Evolutionary conservation across 2,797 vertebrate species (phyloP).

Genomic region (Cyprinella venusta): DNA sequence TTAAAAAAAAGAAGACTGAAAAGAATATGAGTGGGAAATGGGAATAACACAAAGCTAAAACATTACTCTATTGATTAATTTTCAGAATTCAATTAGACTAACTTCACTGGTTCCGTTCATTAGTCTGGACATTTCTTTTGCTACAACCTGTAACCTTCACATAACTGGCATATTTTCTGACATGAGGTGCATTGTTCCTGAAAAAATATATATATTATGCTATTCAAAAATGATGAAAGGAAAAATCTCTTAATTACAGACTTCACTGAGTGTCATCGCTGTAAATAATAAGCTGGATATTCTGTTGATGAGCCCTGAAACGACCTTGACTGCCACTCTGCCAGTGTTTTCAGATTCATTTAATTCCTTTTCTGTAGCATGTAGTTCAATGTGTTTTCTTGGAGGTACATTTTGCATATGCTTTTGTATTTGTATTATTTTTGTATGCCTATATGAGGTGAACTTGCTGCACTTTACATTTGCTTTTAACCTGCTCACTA

Average conservation of each 20-base stretch:
- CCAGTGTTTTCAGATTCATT: background rate
- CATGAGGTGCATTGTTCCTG: conserved; percentile 30
- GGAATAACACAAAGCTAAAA: conserved; percentile 4
- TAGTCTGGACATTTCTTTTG: conserved; percentile 16
- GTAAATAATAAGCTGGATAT: conserved; percentile 9
- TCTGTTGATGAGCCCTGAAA: background rate
- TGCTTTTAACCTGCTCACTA: conserved; percentile 30
- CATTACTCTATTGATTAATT: conserved; percentile 9
- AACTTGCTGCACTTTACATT: conserved; percentile 7
- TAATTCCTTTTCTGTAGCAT: background rate
- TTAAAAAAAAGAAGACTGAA: background rate
- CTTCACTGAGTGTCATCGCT: background rate
- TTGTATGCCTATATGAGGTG: background rate
- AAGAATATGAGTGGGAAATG: background rate
- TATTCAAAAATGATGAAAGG: conserved; percentile 41
- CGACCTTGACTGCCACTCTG: background rate
- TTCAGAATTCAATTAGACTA: conserved; percentile 25
- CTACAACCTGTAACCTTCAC: conserved; percentile 20
- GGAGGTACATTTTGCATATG: background rate
- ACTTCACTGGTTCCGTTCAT: background rate
- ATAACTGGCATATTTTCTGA: conserved; percentile 14
- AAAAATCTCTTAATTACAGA: conserved; percentile 53
- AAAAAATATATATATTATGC: conserved; percentile 32
- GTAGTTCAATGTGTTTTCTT: conserved; percentile 2
- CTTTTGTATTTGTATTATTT: background rate